phyloP scores from a whole-genome alignment of 2,113 vertebrate genomes.

The Boulengeromyrus knoepffleri region DNA sequence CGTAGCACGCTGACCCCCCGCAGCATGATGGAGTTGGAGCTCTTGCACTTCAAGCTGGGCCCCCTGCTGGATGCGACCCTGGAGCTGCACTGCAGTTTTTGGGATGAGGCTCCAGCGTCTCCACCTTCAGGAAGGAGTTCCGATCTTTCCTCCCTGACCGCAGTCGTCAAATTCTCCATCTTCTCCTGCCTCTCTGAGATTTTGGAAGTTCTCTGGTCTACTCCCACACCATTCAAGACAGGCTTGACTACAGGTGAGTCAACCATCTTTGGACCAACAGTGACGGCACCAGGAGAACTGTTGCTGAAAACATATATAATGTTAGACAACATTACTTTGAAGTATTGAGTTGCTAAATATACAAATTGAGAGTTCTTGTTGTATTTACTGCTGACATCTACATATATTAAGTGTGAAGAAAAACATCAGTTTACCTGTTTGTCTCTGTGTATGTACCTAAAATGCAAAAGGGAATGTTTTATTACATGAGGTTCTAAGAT shows the following conservation, averaged over 20 bases:
- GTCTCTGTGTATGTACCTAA: background rate
- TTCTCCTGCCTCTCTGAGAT: slow-evolving; percentile 25
- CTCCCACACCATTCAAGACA: slow-evolving; percentile 51
- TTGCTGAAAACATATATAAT: slow-evolving; percentile 5
- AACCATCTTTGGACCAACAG: slow-evolving; percentile 14
- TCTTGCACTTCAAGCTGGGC: slow-evolving; percentile 45
- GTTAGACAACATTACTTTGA: background rate
- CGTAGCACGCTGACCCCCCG: slow-evolving; percentile 25
- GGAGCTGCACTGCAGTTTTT: slow-evolving; percentile 21
- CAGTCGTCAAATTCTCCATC: background rate
- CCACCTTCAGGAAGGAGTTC: background rate
- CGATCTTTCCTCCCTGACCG: background rate
- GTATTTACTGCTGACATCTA: background rate
- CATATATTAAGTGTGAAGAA: background rate
- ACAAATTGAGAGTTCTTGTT: background rate
- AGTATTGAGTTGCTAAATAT: background rate
- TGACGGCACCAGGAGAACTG: slow-evolving; percentile 1
- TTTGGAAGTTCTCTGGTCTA: slow-evolving; percentile 39
- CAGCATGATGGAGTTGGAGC: slow-evolving; percentile 41
- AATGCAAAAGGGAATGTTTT: background rate
- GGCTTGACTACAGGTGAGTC: slow-evolving; percentile 43
- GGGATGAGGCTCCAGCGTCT: background rate
- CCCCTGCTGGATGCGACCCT: slow-evolving; percentile 2
- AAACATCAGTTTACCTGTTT: slow-evolving; percentile 1
- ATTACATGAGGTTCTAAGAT: background rate